A percentile compares a stretch with the other conserved stretches of the same genome.
Evolutionary conservation across 2,888 invertebrate species (phyloP).

Genomic region (Protonemura montana): DNA sequence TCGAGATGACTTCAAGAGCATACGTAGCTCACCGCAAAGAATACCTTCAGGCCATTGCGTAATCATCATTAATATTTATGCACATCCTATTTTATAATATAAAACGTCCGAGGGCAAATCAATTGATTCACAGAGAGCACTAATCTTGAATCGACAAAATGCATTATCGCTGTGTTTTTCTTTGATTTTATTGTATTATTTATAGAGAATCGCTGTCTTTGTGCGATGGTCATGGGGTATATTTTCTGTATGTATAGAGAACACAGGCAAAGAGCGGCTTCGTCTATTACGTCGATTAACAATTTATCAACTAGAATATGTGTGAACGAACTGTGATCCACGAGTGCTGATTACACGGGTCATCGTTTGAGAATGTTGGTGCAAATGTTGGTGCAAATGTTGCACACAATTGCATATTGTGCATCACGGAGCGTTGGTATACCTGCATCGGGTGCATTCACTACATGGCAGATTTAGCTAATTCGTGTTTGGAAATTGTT

Average conservation of each 20-base stretch:
- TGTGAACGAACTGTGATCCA: not conserved
- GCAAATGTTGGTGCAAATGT: no score
- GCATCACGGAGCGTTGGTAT: no score
- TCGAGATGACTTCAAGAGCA: not conserved
- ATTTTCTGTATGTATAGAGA: no score
- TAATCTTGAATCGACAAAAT: not conserved
- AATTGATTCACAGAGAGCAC: not conserved
- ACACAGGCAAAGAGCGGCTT: not conserved
- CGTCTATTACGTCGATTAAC: not conserved
- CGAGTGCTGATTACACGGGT: not conserved
- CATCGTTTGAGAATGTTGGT: not conserved
- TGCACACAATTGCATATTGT: no score
- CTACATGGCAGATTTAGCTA: no score
- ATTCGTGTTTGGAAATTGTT: no score
- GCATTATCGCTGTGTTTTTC: not conserved
- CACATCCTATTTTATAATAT: not conserved
- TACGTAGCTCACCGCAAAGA: not conserved
- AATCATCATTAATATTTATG: constrained; percentile 12
- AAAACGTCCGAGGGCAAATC: not conserved
- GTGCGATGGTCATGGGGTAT: not conserved
- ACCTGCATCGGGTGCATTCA: no score
- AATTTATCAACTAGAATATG: not conserved
- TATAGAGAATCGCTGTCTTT: no score
- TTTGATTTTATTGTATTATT: not conserved
- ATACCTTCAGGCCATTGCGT: not conserved